Percentiles rank a stretch among this genome's conserved stretches.
Evolutionary conservation across 2,113 vertebrate species (phyloP).

Genomic region (Cygnus buccinator): DNA sequence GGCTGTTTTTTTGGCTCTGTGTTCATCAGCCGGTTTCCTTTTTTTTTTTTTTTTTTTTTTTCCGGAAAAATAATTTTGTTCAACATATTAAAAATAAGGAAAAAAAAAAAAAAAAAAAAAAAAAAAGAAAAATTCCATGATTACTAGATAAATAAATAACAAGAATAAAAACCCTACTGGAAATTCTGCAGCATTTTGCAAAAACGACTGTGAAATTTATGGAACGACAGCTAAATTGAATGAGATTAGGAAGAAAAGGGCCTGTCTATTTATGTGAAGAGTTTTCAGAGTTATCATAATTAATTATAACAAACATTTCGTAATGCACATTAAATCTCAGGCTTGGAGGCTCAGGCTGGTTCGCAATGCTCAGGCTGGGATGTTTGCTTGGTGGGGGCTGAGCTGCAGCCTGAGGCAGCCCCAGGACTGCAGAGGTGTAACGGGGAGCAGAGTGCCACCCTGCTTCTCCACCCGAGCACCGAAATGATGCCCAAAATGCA

Average conservation of each 20-base stretch:
- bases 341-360: neutral
- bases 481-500: rapidly evolving
- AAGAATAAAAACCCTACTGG: neutral
- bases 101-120: neutral
- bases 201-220: conserved; percentile 20
- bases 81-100: too few species aligned
- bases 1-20: neutral
- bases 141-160: conserved; percentile 21
- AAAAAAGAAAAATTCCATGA: neutral
- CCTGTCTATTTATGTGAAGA: conserved; percentile 23
- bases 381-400: neutral
- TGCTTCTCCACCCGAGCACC: neutral
- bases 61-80: too few species aligned
- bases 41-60: neutral
- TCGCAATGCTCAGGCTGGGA: neutral
- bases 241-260: conserved; percentile 50
- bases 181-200: conserved; percentile 21
- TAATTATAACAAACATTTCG: conserved; percentile 27
- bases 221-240: conserved; percentile 46
- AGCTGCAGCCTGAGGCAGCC: neutral
- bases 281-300: conserved; percentile 34
- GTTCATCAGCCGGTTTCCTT: neutral
- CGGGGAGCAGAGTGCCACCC: rapidly evolving
- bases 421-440: rapidly evolving
- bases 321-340: neutral